Base-by-base conservation (phyloP, 2,797 vertebrate species). In the Hybognathus amarus region DNA sequence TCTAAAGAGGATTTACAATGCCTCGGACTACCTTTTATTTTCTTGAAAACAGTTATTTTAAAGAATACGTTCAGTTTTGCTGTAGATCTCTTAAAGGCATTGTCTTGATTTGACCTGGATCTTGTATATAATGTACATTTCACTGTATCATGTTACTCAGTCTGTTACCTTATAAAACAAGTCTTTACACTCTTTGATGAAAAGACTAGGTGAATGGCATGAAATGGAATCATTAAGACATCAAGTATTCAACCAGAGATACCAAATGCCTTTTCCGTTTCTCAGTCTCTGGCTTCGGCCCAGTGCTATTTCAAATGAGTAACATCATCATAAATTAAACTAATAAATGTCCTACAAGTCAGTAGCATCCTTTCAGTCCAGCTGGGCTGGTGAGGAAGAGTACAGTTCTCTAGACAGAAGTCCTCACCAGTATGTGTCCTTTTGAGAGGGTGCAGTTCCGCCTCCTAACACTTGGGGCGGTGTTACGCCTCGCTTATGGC, bases 401-500 rank as follows among this genome's bases (percentile, higher is more conserved):
- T 2, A 42, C 50, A 1, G 13, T 83, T 80, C 54, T 88, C 59
- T 42, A 83, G 10, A 67, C 40, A 47, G 8, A 59, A 75, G 70
- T 66, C 30, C 22, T 82, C 27, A 27, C 1, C 22, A 54, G 70
- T 38, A 45, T 10, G 20, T 38, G 42, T 66, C 27, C 50, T 63
- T 85, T 56, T 2, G 3, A 20, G 50, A 79, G 40, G n/a, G 2
- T 63, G 52, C 13, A 73, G 73, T 80, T 80, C 27, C 2, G 7
- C 36, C 54, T 80, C 74, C 56, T 9, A n/a, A 45, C 27, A 66
- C 22, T 47, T 36, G 17, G 52, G 33, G 18, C 82, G 42, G 24
- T 17, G 11, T 94, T 90, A 95, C 1, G 93, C 90, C 2, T 92
- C 69, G 1, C 88, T 92, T 52, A 88, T 83, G 0, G 7, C 8